Base-by-base conservation (phyloP, 2,113 vertebrate genomes). In the Clarias gariepinus region DNA sequence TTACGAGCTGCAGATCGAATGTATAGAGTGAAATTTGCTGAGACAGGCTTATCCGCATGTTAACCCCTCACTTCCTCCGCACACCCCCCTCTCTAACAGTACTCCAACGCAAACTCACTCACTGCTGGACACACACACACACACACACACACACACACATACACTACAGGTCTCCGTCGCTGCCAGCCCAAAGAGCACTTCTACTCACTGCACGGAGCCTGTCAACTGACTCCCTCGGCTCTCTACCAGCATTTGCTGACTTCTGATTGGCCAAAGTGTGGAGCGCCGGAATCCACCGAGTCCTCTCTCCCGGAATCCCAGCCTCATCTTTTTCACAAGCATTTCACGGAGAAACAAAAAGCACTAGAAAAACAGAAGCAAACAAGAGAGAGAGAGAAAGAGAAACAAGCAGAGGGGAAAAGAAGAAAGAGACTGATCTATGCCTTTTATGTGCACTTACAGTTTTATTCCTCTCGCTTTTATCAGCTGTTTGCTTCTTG, bases 11-110 rank as follows among this genome's bases (percentile, higher is more conserved):
- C 90, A 76, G 91, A 93, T 93, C 90, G 92, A 92, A 91, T 90
- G 82, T 83, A 91, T 85, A 73, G 77, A 88, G 33, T 88, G 69
- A 82, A 91, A 94, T 92, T 85, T 93, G 94, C 93, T 95, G 94
- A 95, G 92, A 90, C 93, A 94, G 92, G 91, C 86, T 89, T 92
- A 87, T 89, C 82, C 78, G 78, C 87, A 12, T 23, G 52, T 87
- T 90, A 88, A 85, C 85, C 86, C 76, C 82, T 88, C 88, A 63
- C 69, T 76, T 81, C 77, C 41, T 61, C 9, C n/a, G 25, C 36
- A 86, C 87, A 63, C 73, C 81, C 85, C 87, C 88, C 28, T 28
- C 25, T 2, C 41, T 25, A 83, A 71, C 73, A 53, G 77, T 78
- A 80, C 66, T 63, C 87, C 76, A 63, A 81, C 61, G 58, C 76